Evolutionary conservation across 2,888 invertebrate genomes (phyloP).

Genomic region (Orthosia incerta): DNA sequence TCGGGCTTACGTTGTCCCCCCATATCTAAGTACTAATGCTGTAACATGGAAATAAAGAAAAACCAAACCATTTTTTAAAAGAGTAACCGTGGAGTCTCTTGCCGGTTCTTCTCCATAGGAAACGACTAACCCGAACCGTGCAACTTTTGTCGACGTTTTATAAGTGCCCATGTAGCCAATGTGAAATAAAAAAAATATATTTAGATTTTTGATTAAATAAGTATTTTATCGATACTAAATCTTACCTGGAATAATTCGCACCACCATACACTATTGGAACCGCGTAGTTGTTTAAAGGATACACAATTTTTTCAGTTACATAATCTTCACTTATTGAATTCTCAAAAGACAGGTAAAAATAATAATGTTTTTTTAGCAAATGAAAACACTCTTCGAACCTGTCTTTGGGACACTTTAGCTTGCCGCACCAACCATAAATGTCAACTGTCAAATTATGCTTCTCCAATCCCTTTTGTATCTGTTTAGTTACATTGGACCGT

Average conservation of each 20-base stretch:
- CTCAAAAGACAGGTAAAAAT: conserved; percentile 85
- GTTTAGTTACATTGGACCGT: conserved; percentile 66
- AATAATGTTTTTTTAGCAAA: conserved; percentile 79
- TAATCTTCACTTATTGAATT: conserved; percentile 81
- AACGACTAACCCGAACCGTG: no score
- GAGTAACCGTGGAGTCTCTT: no score
- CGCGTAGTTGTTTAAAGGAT: conserved; percentile 90
- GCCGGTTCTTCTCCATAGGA: no score
- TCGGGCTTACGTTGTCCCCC: no score
- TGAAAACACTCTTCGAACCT: conserved; percentile 76
- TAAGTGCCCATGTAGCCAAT: no score
- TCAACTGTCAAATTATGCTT: conserved; percentile 77
- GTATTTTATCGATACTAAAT: background rate
- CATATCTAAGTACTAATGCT: no score
- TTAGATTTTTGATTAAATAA: no score
- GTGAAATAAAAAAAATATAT: no score
- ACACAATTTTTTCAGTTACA: conserved; percentile 82
- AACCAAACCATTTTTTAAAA: no score
- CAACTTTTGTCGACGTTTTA: no score
- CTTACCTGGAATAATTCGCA: conserved; percentile 91
- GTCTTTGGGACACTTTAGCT: conserved; percentile 74
- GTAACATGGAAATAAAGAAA: no score
- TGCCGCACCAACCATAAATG: conserved; percentile 82
- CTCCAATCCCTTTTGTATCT: conserved; percentile 69
- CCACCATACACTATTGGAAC: conserved; percentile 93